These are phyloP conservation scores for Pristiophorus japonicus DNA, from an alignment of 2,113 vertebrate genomes.

Conservation along the genomic window DNA sequence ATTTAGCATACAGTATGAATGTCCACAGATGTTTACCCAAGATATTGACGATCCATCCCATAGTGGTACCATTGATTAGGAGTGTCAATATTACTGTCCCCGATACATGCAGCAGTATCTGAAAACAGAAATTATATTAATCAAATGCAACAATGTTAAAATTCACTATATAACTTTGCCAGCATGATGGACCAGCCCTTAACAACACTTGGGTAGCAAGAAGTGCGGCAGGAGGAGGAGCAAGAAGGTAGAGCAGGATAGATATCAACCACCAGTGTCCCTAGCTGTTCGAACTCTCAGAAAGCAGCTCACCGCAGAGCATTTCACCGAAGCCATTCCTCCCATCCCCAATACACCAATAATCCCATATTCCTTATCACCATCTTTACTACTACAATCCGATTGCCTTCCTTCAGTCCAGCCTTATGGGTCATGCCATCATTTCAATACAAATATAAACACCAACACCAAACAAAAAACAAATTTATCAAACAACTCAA, in stretches of 20 bases:
- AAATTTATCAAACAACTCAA: no score
- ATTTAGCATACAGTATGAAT: neutral
- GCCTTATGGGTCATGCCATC: neutral
- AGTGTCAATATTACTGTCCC: constrained; percentile 49
- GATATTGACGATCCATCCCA: constrained; percentile 47
- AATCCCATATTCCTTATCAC: neutral
- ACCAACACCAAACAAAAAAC: neutral
- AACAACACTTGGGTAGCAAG: neutral
- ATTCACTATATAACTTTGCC: neutral
- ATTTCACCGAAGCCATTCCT: neutral
- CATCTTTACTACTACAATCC: neutral
- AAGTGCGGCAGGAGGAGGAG: neutral
- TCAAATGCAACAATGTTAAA: constrained; percentile 9
- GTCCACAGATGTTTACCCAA: constrained; percentile 48
- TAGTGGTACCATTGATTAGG: constrained; percentile 50
- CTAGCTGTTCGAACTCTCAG: neutral
- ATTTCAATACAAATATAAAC: neutral
- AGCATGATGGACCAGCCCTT: neutral
- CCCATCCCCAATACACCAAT: neutral
- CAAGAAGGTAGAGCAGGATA: neutral
- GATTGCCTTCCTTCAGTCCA: neutral
- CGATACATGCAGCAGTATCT: constrained; percentile 53
- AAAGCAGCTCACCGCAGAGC: neutral
- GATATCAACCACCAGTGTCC: neutral
- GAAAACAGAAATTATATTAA: constrained; percentile 43